Evolutionary conservation across 2,113 vertebrate species (phyloP).

Genomic region (Tragelaphus scriptus): DNA sequence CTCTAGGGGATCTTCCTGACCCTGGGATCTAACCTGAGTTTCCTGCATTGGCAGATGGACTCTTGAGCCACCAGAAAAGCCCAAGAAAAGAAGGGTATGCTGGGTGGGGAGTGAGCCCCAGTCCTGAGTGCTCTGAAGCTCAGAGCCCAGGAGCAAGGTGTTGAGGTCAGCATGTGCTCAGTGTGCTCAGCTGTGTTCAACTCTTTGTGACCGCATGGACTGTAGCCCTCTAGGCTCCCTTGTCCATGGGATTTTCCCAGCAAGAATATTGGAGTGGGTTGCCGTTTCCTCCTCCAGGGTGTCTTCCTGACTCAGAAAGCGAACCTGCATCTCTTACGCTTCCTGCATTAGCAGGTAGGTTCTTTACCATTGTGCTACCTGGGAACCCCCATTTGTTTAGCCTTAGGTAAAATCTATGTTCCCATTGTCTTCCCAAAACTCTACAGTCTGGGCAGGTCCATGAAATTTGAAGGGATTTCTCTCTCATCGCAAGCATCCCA

Average conservation of each 20-base stretch:
- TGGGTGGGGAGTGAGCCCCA: background rate
- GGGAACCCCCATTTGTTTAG: background rate
- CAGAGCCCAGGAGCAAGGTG: background rate
- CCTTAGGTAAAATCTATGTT: background rate
- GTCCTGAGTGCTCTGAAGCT: background rate
- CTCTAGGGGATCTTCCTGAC: background rate
- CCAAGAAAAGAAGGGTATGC: background rate
- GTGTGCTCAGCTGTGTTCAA: background rate
- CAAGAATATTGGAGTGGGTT: background rate
- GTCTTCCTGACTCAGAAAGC: background rate
- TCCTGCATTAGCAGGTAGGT: background rate
- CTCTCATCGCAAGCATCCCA: background rate
- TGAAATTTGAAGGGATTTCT: background rate
- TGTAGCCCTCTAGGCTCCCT: background rate
- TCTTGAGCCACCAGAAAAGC: background rate
- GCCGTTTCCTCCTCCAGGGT: background rate
- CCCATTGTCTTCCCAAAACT: background rate
- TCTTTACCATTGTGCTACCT: background rate
- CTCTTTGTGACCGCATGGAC: background rate
- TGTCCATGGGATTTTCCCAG: background rate
- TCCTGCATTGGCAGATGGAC: background rate
- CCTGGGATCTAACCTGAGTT: background rate
- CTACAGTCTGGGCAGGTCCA: background rate
- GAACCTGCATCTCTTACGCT: background rate
- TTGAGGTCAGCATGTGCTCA: background rate